phyloP scores from a whole-genome alignment of 2,113 vertebrate genomes.

The Rhineura floridana region DNA sequence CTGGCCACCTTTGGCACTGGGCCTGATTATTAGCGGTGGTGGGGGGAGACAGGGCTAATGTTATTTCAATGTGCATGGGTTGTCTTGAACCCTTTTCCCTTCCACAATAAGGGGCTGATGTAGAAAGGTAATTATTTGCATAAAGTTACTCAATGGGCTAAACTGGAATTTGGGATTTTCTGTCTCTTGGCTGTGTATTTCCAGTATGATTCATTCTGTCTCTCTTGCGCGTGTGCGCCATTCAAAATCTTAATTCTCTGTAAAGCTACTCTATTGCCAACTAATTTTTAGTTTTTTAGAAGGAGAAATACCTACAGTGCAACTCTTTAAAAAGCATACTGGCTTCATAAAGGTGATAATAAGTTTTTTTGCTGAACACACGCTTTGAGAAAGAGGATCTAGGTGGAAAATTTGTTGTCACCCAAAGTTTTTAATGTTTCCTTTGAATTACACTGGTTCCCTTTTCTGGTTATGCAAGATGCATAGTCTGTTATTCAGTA shows the following conservation, averaged over 20 bases:
- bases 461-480: neutral
- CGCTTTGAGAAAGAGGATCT: neutral
- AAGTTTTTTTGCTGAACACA: too few species aligned
- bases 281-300: neutral
- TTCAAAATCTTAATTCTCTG: neutral
- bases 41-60: too few species aligned
- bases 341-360: too few species aligned
- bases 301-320: neutral
- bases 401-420: neutral
- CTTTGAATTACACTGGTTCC: neutral
- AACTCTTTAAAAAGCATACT: neutral
- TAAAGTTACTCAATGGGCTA: neutral
- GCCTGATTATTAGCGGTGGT: too few species aligned
- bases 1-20: too few species aligned
- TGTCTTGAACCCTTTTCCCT: too few species aligned
- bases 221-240: too few species aligned
- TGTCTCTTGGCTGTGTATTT: neutral
- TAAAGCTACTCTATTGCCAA: neutral
- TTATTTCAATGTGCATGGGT: too few species aligned
- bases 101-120: neutral
- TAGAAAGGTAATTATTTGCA: neutral
- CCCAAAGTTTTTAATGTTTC: neutral
- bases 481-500: neutral
- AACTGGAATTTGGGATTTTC: neutral
- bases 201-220: neutral